Evolutionary conservation across 2,797 vertebrate species (phyloP), one percentile per base, ranked within the genome.

Genomic region (Holocentrus rufus): DNA sequence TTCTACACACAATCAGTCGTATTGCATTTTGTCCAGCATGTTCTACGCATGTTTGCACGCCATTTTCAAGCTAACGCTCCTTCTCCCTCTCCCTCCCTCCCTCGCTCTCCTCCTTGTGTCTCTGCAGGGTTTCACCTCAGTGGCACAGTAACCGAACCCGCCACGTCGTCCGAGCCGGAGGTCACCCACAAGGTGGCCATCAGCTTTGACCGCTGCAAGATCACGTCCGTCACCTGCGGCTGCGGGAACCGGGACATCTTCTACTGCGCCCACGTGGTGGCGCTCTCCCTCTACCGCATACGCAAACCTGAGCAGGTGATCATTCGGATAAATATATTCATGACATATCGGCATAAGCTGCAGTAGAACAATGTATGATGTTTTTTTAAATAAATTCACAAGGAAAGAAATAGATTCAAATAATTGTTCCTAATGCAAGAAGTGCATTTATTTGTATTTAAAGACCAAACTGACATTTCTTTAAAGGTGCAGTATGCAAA

Each of bases 181-280:
- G 91, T 96, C 87, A 98, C 95, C 62, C 97, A 98, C 91, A 97
- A 95, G 90, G 98, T 99, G 89, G 97, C 98, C 85, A 99, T 99
- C 94, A 99, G 98, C 93, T 99, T 99, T 4, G 97, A 99, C 91
- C 95, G 97, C 85, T 99, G 98, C 94, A 99, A 99, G 93, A 99
- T 99, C 90, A 99, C 98, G 65, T 98, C 98, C 0, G 97, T 99
- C 88, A 98, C 97, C 2, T 99, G 98, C 8, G 97, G 97, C 86
- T 99, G 98, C 0, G 97, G 98, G 60, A 98, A 99, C 93, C 94
- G 96, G 63, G 98, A 99, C 91, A 99, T 99, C 86, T 99, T 99
- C 94, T 99, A 99, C 86, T 98, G 97, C 7, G 97, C 98, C 34
- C 98, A 99, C 0, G 98, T 99, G 60, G 98, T 98, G 88, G 98